Evolutionary conservation across 2,888 invertebrate species (phyloP), one percentile per base, ranked within the genome.

Genomic region (Polyploca ridens): DNA sequence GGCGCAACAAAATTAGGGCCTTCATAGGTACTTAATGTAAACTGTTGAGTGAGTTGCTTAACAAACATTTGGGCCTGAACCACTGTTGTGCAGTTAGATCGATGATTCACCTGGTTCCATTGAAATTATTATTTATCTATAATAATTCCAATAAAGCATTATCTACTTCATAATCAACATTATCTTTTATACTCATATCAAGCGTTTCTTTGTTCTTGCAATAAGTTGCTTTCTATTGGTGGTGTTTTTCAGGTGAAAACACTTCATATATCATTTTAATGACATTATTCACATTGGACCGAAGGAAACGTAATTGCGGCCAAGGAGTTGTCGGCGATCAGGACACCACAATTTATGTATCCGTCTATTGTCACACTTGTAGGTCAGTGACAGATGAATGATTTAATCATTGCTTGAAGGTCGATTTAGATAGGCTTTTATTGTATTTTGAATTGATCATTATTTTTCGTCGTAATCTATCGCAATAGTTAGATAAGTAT

Each of bases 1-100:
- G 82, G 81, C 84, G 83, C 71, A 74, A 81, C 86, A 72, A 71
- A 82, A 78, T 85, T 75, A 75, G 77, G 79, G 71, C 69, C 67
- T 66, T 69, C 67, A 65, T 64, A 65, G 59, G 11, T 44, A 62
- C 66, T 65, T 66, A 19, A 69, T 67, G 66, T 67, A 69, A 67
- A 67, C 66, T 67, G 69, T 73, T 74, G 69, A 75, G 79, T 73
- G 74, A 78, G 69, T 74, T 77, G 69, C 69, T 73, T 73, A 80
- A 79, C 78, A 77, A 82, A 82, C 72, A 73, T 68, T 76, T 72
- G 76, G 71, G 73, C 69, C 70, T 69, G 41, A 41, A 41, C 41
- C 13, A 41, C 3, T 41, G 67, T 76, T 77, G 73, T 78, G 79
- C 75, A 75, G 68, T 73, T 70, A 63, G 70, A 68, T 62, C 68